Percentiles rank a stretch among this genome's conserved stretches.
These are phyloP conservation scores for Lepilemur septentrionalis DNA, from an alignment of 2,797 vertebrate species.

Conservation along the genomic window DNA sequence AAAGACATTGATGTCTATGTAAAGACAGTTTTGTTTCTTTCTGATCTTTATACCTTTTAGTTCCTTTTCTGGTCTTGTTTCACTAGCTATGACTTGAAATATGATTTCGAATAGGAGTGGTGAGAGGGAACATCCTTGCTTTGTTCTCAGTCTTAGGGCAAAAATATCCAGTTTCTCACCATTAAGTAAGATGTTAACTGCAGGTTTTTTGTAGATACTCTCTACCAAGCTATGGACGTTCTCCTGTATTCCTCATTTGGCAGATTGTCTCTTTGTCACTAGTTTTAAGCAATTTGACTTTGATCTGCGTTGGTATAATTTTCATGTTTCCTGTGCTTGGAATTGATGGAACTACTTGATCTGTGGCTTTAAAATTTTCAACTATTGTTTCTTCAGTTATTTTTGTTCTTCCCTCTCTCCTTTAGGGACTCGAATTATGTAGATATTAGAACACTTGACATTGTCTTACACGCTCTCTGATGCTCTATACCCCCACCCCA, in stretches of 20 bases:
- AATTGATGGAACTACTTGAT: neutral
- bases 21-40: neutral
- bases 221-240: neutral
- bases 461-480: neutral
- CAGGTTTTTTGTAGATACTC: neutral
- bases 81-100: neutral
- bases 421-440: neutral
- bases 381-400: neutral
- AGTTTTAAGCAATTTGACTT: neutral
- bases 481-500: neutral
- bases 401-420: neutral
- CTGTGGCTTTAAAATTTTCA: neutral
- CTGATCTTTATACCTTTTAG: neutral
- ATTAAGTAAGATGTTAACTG: neutral
- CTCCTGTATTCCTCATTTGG: neutral
- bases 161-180: neutral
- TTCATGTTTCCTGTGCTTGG: neutral
- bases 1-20: neutral
- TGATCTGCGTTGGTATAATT: neutral
- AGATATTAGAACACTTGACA: neutral
- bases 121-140: neutral
- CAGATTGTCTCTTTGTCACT: neutral
- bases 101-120: rapidly evolving
- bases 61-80: neutral
- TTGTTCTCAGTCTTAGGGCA: neutral